phyloP scores from a whole-genome alignment of 2,888 invertebrate genomes.

The Oxyscelio sp. region DNA sequence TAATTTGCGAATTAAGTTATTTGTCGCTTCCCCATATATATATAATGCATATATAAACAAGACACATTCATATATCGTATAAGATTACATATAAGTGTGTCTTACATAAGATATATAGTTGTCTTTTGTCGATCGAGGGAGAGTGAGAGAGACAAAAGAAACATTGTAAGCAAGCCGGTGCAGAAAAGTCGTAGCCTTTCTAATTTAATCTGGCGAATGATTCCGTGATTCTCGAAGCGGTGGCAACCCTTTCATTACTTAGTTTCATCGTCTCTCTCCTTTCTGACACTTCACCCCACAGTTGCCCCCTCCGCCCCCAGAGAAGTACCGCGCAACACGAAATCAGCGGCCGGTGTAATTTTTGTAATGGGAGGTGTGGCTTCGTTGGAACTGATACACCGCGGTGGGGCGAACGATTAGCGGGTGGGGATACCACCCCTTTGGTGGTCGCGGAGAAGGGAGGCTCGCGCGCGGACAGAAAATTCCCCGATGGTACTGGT shows the following conservation, averaged over 20 bases:
- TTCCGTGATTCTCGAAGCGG: slow-evolving; percentile 88
- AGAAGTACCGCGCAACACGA: slow-evolving; percentile 87
- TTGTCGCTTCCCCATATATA: no score
- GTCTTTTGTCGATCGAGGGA: slow-evolving; percentile 42
- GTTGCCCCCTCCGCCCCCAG: slow-evolving; percentile 76
- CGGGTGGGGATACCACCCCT: slow-evolving; percentile 79
- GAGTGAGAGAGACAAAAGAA: slow-evolving; percentile 57
- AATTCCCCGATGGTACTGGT: slow-evolving; percentile 73
- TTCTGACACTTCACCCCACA: slow-evolving; percentile 68
- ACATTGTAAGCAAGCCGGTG: slow-evolving; percentile 45
- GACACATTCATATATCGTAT: no score
- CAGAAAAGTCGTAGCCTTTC: slow-evolving; percentile 87
- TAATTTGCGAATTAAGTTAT: no score
- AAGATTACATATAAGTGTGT: no score
- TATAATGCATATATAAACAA: no score
- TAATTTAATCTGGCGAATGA: slow-evolving; percentile 89
- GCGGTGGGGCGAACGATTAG: slow-evolving; percentile 74
- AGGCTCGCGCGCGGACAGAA: slow-evolving; percentile 50
- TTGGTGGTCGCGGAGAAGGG: slow-evolving; percentile 54
- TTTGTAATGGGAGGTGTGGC: slow-evolving; percentile 89
- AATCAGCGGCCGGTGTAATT: slow-evolving; percentile 88
- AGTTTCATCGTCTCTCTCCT: slow-evolving; percentile 81
- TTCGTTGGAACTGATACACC: slow-evolving; percentile 78
- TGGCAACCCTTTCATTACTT: slow-evolving; percentile 88
- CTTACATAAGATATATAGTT: no score